These are phyloP conservation scores for Escarpia spicata DNA, from an alignment of 2,888 invertebrate species.

Conservation along the genomic window DNA sequence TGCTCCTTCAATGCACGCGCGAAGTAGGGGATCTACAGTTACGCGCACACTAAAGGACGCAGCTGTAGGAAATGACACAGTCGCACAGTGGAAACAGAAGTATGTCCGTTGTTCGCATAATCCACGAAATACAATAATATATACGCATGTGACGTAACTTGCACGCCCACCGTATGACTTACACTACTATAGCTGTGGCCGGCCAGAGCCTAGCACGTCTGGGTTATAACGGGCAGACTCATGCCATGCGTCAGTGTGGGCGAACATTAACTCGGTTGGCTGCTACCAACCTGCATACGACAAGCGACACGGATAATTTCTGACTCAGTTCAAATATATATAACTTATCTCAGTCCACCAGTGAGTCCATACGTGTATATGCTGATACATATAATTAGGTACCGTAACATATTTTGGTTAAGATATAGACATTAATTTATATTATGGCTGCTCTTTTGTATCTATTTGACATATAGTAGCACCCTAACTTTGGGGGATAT, in stretches of 20 bases:
- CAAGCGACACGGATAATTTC: background rate
- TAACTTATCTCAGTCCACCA: background rate
- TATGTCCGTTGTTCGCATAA: background rate
- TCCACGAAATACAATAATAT: background rate
- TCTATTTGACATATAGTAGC: too few species aligned
- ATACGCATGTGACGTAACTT: background rate
- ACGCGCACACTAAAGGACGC: background rate
- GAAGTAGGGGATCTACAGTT: background rate
- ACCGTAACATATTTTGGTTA: too few species aligned
- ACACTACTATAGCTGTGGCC: background rate
- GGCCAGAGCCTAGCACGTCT: too few species aligned
- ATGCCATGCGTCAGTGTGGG: background rate
- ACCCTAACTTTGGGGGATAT: too few species aligned
- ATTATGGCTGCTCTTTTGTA: too few species aligned
- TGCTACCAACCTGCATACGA: background rate
- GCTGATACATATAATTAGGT: too few species aligned
- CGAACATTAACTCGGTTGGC: background rate
- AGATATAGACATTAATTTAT: too few species aligned
- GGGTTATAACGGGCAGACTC: background rate
- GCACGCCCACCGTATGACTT: background rate
- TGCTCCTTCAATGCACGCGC: background rate
- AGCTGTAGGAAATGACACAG: background rate
- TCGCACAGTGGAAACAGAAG: background rate
- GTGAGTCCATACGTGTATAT: too few species aligned
- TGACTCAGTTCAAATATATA: background rate